Evolutionary conservation across 2,888 invertebrate genomes (phyloP), one percentile per base, ranked within the genome.

Genomic region (Lingula anatina): DNA sequence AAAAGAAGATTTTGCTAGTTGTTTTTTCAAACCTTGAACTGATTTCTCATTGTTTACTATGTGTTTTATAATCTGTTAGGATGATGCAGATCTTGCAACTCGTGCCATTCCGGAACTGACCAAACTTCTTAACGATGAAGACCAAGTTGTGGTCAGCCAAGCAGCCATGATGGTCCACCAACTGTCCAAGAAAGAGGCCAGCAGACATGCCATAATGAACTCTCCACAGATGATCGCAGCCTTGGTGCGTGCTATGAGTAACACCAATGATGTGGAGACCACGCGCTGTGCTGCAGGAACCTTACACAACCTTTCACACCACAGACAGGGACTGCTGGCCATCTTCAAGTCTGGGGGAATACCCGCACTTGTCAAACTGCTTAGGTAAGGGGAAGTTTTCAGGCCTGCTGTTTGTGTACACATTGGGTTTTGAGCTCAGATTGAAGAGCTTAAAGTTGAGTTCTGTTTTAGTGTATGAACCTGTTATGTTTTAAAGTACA

Each of bases 161-260:
- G 99, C 99, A 24, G 96, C 96, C 53, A 95, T 96, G 92, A 94
- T 97, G 90, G 95, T 99, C 0, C 96, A 97, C 77, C 94, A 97
- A 75, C 82, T 99, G 59, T 96, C 95, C 18, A 96, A 96, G 83
- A 96, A 97, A 77, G 97, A 97, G 77, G 95, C 95, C n/a, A 77
- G 78, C 52, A 73, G 94, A 45, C 95, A 95, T 71, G 96, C 95
- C 53, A 75, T 75, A 55, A 73, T 75, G 69, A 73, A 74, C 61
- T 71, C 71, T 12, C 71, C 70, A 24, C 76, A 79, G 65, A 80
- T 81, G 93, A 92, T 96, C 9, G 92, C 91, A 26, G 95, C 96
- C 55, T 83, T 96, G 70, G 94, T 96, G 28, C 85, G 92, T 47
- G 94, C 95, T 40, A 92, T 96, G 73, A 90, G 91, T 36, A 94